Conservation (phyloP, 2,888 invertebrate genomes). For the Hirtodrosophila confusa region DNA sequence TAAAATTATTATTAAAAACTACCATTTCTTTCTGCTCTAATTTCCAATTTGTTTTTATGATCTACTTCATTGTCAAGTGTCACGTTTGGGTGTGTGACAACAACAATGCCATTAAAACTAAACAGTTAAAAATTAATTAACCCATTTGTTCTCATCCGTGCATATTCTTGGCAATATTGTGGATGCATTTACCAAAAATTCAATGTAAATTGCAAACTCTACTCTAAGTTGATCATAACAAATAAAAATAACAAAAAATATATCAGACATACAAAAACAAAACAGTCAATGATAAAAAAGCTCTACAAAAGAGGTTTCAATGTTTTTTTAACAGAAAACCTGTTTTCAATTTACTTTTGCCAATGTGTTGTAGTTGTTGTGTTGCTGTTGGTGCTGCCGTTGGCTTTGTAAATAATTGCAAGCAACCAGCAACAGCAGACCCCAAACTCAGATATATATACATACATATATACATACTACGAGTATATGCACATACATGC, state of each 20-base stretch:
- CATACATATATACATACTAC: constrained; percentile 9
- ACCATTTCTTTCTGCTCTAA: constrained; percentile 28
- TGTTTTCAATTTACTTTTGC: constrained; percentile 76
- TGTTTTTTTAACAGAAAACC: constrained; percentile 69
- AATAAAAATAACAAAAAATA: constrained; percentile 23
- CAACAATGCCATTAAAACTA: neutral
- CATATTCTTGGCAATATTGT: constrained; percentile 13
- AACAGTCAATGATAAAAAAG: constrained; percentile 69
- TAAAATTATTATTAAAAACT: constrained; percentile 1
- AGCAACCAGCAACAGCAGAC: constrained; percentile 67
- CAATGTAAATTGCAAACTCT: constrained; percentile 20
- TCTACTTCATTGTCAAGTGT: constrained; percentile 39
- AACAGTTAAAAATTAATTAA: constrained; percentile 20
- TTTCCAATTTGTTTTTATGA: constrained; percentile 20
- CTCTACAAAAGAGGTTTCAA: constrained; percentile 78
- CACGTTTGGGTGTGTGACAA: constrained; percentile 58
- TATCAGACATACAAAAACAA: constrained; percentile 38
- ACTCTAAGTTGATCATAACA: constrained; percentile 7
- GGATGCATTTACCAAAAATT: constrained; percentile 19
- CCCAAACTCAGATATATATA: constrained; percentile 54
- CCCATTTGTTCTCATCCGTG: constrained; percentile 19
- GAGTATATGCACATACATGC: constrained; percentile 18
- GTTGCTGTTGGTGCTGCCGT: constrained; percentile 50
- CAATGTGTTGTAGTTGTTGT: constrained; percentile 41
- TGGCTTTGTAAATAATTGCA: constrained; percentile 79